These are phyloP conservation scores for Distichodus sexfasciatus DNA, from an alignment of 2,797 vertebrate species.

Conservation along the genomic window DNA sequence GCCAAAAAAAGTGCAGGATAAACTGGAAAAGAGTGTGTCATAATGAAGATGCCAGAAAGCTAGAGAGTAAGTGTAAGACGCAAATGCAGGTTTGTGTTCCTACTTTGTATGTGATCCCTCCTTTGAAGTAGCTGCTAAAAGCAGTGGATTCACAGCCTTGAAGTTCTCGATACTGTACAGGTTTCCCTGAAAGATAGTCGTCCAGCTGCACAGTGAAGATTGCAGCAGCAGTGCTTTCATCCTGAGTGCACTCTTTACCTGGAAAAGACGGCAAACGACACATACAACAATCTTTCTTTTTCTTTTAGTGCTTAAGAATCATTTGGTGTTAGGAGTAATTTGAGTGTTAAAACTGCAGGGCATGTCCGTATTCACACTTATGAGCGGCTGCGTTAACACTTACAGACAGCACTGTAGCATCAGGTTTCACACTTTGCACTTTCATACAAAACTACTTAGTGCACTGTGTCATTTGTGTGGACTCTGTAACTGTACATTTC, in stretches of 20 bases:
- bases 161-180: constrained; percentile 85
- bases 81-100: not conserved
- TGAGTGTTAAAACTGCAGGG: too few species aligned
- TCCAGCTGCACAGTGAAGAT: constrained; percentile 90
- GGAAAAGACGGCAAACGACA: not conserved
- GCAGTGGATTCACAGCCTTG: constrained; percentile 84
- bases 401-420: not conserved
- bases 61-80: not conserved
- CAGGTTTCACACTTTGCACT: constrained; percentile 8
- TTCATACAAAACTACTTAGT: not conserved
- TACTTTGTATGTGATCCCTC: constrained; percentile 90
- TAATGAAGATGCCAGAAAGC: not conserved
- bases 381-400: not conserved
- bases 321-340: too few species aligned
- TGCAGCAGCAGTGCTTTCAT: constrained; percentile 85
- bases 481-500: not conserved
- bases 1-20: not conserved
- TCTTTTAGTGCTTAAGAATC: too few species aligned
- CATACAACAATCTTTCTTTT: too few species aligned
- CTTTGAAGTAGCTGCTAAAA: constrained; percentile 90
- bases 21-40: not conserved
- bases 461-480: not conserved
- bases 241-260: constrained; percentile 89
- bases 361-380: constrained; percentile 10
- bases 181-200: constrained; percentile 84